Evolutionary conservation across 2,888 invertebrate species (phyloP).

Genomic region (Nemurella pictetii): DNA sequence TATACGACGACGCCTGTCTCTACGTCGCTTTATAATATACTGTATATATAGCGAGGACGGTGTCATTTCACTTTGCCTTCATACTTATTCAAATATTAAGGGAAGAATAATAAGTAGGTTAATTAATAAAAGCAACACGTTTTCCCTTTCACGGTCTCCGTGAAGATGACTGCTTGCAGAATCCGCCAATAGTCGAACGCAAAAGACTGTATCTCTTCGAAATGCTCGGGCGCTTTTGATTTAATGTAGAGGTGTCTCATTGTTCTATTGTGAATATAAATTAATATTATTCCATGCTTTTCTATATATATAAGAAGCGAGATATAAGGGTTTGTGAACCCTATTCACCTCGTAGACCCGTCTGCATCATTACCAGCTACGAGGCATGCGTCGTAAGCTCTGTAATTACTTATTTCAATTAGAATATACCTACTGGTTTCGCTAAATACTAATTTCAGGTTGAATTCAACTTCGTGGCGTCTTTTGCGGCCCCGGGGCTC

Average conservation of each 20-base stretch:
- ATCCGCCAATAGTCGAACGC: background rate
- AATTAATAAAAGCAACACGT: conserved; percentile 32
- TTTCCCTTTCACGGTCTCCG: conserved; percentile 29
- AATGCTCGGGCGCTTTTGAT: background rate
- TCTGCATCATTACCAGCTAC: too few relatives aligned
- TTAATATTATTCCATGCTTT: background rate
- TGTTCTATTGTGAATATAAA: background rate
- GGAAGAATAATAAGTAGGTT: conserved; percentile 31
- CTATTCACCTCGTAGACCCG: too few relatives aligned
- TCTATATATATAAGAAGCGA: background rate
- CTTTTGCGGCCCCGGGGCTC: too few relatives aligned
- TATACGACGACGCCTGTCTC: background rate
- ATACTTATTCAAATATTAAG: conserved; percentile 29
- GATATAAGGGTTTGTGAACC: too few relatives aligned
- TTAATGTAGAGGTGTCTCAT: background rate
- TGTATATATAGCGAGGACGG: background rate
- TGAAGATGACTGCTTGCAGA: too few relatives aligned
- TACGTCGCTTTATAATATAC: background rate
- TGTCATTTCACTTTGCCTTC: conserved; percentile 11
- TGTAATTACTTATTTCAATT: too few relatives aligned
- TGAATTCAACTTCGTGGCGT: too few relatives aligned
- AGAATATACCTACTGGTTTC: too few relatives aligned
- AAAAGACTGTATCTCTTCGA: background rate
- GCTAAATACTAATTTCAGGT: too few relatives aligned
- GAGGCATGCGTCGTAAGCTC: too few relatives aligned